Conservation (phyloP, 2,797 vertebrate species). For the Sylvia borin region DNA sequence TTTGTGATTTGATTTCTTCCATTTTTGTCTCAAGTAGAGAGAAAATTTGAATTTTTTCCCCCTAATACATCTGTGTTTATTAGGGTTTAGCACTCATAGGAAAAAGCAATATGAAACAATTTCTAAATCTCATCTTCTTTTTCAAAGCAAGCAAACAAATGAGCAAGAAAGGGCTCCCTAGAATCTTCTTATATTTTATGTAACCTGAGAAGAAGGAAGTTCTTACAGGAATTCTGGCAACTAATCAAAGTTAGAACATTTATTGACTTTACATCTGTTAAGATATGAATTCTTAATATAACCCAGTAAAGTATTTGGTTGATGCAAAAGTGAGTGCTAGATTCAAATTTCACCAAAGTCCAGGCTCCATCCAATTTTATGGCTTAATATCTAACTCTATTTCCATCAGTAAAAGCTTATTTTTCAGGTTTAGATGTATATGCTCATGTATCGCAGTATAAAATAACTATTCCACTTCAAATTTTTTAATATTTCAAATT, state of each 20-base stretch:
- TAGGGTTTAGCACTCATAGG: not conserved
- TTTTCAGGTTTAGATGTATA: not conserved
- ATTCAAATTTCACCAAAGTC: not conserved
- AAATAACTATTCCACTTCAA: not conserved
- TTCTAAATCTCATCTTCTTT: not conserved
- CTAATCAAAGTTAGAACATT: not conserved
- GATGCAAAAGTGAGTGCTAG: not conserved
- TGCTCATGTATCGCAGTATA: not conserved
- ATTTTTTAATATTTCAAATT: not conserved
- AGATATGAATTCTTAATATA: not conserved
- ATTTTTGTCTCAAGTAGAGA: not conserved
- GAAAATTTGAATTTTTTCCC: not conserved
- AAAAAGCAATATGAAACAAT: not conserved
- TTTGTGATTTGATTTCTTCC: not conserved
- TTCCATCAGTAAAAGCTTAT: not conserved
- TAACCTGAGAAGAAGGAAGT: not conserved
- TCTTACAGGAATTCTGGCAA: not conserved
- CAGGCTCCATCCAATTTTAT: not conserved
- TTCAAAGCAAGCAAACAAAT: not conserved
- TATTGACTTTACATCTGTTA: not conserved
- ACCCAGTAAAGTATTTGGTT: not conserved
- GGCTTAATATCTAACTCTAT: not conserved
- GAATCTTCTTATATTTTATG: not conserved
- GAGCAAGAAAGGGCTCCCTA: not conserved
- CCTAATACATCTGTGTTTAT: not conserved